A percentile compares a stretch with the other conserved stretches of the same genome.
phyloP scores from a whole-genome alignment of 2,888 invertebrate genomes.

The Machimus rusticus region DNA sequence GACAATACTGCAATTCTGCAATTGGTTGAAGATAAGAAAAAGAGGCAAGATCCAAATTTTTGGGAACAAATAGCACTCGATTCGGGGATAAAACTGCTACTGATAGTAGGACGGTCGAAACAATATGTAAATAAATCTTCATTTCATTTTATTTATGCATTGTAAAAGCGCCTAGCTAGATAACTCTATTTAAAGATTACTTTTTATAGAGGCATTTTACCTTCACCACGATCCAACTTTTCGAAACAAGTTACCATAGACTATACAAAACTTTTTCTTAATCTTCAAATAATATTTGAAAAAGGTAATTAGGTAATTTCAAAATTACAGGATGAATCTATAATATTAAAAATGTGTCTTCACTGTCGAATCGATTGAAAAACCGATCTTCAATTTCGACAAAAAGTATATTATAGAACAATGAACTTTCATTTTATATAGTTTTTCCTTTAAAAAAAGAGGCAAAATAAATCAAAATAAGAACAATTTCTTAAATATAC shows the following conservation, averaged over 20 bases:
- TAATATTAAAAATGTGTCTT: no score
- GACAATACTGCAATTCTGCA: not conserved
- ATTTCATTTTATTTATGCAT: not conserved
- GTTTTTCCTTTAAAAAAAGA: no score
- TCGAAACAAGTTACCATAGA: not conserved
- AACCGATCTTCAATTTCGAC: no score
- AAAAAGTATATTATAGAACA: no score
- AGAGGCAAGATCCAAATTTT: not conserved
- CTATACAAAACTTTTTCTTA: not conserved
- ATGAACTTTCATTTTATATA: no score
- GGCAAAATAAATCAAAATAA: no score
- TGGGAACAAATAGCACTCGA: not conserved
- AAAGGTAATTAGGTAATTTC: not conserved
- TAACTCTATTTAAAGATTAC: not conserved
- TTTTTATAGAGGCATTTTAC: not conserved
- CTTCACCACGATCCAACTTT: not conserved
- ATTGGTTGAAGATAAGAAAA: constrained; percentile 7
- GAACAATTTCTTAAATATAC: no score
- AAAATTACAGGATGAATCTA: not conserved
- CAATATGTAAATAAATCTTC: not conserved
- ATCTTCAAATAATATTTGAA: not conserved
- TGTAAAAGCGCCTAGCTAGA: not conserved
- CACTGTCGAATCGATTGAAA: no score
- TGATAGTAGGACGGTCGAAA: not conserved
- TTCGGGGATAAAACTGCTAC: not conserved